Percentiles rank a stretch among this genome's conserved stretches.
Conservation (phyloP, 2,113 vertebrate genomes). For the Protomyctophum bolini region DNA sequence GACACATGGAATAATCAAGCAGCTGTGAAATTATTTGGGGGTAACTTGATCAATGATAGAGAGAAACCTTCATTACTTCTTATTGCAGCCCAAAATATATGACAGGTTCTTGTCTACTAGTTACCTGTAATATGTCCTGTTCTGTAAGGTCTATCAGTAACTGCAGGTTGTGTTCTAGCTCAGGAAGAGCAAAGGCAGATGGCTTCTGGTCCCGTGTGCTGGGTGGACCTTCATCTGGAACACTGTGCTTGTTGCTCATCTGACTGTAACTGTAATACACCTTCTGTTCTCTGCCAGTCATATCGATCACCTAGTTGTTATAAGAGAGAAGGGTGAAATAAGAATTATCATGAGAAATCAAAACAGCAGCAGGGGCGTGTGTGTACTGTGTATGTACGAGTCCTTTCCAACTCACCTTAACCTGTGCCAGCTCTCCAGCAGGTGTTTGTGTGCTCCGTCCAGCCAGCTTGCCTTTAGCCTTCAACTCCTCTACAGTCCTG, state of each 20-base stretch:
- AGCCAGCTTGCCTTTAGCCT: conserved; percentile 87
- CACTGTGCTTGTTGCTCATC: conserved; percentile 94
- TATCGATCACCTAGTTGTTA: conserved; percentile 91
- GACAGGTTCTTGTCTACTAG: background rate
- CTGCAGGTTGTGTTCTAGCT: conserved; percentile 97
- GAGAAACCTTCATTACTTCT: background rate
- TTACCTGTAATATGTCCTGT: conserved; percentile 94
- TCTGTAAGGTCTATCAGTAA: conserved; percentile 96
- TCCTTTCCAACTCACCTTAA: conserved; percentile 81
- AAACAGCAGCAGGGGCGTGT: background rate
- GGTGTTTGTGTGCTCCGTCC: conserved; percentile 83
- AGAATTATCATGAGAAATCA: background rate
- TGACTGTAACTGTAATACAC: conserved; percentile 99
- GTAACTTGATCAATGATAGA: background rate
- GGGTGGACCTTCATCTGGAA: conserved; percentile 86
- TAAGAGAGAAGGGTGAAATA: background rate
- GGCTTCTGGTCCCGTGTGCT: conserved; percentile 83
- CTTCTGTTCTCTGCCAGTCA: conserved; percentile 95
- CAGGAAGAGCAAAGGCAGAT: conserved; percentile 87
- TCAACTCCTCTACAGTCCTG: conserved; percentile 94
- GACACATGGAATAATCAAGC: background rate
- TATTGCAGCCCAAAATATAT: background rate
- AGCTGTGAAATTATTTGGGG: background rate
- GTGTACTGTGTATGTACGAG: background rate
- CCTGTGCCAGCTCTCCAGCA: conserved; percentile 93